Conservation (phyloP, 2,113 vertebrate genomes). For the Mixornis gularis region DNA sequence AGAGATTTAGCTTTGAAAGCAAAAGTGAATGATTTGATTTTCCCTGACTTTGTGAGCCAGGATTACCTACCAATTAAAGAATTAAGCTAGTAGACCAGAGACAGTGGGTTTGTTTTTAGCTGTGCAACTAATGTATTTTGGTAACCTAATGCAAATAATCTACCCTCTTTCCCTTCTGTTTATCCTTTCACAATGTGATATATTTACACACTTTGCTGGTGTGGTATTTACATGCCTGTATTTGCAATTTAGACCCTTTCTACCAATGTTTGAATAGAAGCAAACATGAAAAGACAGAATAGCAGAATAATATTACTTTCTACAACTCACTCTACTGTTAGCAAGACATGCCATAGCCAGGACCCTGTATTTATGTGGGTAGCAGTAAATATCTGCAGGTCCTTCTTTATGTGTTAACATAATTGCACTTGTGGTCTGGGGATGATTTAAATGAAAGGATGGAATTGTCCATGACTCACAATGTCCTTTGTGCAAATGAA, state of each 20-base stretch:
- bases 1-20: conserved; percentile 17
- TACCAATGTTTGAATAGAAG: not conserved
- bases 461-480: not conserved
- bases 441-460: not conserved
- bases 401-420: not conserved
- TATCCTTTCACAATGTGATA: not conserved
- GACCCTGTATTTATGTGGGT: not conserved
- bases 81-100: not conserved
- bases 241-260: not conserved
- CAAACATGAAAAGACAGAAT: not conserved
- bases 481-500: not conserved
- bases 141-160: not conserved
- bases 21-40: not conserved
- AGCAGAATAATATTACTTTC: not conserved
- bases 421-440: not conserved
- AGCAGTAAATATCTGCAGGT: not conserved
- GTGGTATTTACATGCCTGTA: not conserved
- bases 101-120: not conserved
- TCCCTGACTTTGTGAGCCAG: not conserved
- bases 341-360: not conserved
- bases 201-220: not conserved
- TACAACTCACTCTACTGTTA: not conserved
- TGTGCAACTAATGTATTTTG: not conserved
- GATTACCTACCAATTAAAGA: conserved; percentile 36
- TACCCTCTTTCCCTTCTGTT: not conserved